phyloP scores from a whole-genome alignment of 2,888 invertebrate genomes.

The Noctua janthina region DNA sequence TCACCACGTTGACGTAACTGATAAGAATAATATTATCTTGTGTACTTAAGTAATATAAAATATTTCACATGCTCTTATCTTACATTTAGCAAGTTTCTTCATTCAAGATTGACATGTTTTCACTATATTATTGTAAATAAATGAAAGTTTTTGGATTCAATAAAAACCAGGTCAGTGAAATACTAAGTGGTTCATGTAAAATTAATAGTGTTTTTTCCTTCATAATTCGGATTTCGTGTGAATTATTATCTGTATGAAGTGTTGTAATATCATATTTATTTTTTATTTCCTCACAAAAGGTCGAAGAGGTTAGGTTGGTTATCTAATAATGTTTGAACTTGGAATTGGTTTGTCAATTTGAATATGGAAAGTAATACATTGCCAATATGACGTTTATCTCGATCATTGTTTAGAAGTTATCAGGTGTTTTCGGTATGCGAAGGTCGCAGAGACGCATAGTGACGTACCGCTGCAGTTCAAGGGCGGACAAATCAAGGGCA shows the following conservation, averaged over 20 bases:
- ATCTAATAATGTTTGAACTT: slow-evolving; percentile 76
- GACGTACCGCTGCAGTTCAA: slow-evolving; percentile 82
- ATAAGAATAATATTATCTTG: slow-evolving; percentile 84
- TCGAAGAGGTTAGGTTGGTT: slow-evolving; percentile 84
- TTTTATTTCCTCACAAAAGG: slow-evolving; percentile 68
- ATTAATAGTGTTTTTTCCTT: background rate
- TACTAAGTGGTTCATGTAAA: background rate
- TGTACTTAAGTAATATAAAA: slow-evolving; percentile 76
- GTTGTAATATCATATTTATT: slow-evolving; percentile 35
- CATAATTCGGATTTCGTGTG: background rate
- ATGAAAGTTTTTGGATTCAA: slow-evolving; percentile 30
- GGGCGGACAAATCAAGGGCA: slow-evolving; percentile 86
- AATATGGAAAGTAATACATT: slow-evolving; percentile 21
- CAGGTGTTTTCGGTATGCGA: slow-evolving; percentile 63
- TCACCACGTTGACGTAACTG: slow-evolving; percentile 81
- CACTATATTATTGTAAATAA: slow-evolving; percentile 42
- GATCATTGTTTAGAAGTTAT: slow-evolving; percentile 41
- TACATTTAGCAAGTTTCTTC: slow-evolving; percentile 73
- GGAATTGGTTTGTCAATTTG: slow-evolving; percentile 21
- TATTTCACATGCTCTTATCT: slow-evolving; percentile 68
- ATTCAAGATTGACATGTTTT: slow-evolving; percentile 69
- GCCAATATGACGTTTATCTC: slow-evolving; percentile 15
- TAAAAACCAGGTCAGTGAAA: slow-evolving; percentile 52
- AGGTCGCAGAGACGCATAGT: slow-evolving; percentile 71
- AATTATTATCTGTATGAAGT: slow-evolving; percentile 22